These are phyloP conservation scores for Anisognathus igniventris DNA, from an alignment of 2,797 vertebrate species.

Conservation along the genomic window DNA sequence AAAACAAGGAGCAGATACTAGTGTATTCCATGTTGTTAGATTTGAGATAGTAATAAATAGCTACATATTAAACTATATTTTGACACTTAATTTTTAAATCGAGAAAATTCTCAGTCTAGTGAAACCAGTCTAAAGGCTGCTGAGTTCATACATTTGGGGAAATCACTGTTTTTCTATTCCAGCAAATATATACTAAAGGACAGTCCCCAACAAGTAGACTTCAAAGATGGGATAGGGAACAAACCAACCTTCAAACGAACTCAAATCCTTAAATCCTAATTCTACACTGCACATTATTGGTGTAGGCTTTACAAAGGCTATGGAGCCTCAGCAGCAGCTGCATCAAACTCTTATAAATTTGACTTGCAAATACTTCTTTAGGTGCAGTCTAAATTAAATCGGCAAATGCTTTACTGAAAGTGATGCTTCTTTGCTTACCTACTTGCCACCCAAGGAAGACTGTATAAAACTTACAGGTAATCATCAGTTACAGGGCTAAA, in stretches of 20 bases:
- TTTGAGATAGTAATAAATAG: not conserved
- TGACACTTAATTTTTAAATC: not conserved
- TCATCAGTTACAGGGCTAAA: not conserved
- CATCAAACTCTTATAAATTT: not conserved
- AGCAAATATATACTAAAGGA: not conserved
- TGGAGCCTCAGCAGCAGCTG: not conserved
- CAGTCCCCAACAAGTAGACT: not conserved
- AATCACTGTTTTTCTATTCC: not conserved
- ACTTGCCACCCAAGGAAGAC: not conserved
- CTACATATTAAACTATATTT: not conserved
- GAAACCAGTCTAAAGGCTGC: not conserved
- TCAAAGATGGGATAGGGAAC: not conserved
- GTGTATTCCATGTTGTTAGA: not conserved
- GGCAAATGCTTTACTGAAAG: not conserved
- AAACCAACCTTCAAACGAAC: not conserved
- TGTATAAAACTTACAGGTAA: not conserved
- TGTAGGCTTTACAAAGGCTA: not conserved
- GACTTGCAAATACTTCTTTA: slow-evolving; percentile 24
- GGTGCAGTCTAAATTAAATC: not conserved
- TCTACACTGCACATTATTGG: not conserved
- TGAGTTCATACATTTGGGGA: not conserved
- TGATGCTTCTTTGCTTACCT: not conserved
- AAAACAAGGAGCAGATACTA: not conserved
- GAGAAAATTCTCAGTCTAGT: not conserved
- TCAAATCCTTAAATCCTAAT: not conserved